phyloP scores from a whole-genome alignment of 2,888 invertebrate genomes.

The Ditylenchus weischeri region DNA sequence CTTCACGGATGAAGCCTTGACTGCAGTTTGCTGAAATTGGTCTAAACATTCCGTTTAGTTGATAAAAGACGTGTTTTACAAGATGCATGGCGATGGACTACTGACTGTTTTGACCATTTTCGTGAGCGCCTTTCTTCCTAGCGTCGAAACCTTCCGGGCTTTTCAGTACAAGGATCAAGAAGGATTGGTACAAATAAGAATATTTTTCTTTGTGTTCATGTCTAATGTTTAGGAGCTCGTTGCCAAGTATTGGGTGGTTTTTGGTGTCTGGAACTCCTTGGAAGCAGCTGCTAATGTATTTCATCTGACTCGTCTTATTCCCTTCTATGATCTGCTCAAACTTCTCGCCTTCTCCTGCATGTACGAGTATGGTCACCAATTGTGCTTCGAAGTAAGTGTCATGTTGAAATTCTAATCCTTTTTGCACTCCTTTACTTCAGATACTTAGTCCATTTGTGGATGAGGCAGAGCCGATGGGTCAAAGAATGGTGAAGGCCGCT shows the following conservation, averaged over 20 bases:
- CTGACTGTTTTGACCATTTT: background rate
- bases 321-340: background rate
- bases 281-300: constrained; percentile 6
- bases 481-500: background rate
- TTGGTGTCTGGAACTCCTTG: constrained; percentile 8
- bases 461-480: constrained; percentile 8
- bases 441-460: background rate
- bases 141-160: constrained; percentile 3
- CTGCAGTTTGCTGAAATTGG: no score
- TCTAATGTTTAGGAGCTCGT: background rate
- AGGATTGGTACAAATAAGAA: background rate
- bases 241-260: constrained; percentile 6
- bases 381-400: background rate
- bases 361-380: background rate
- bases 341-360: constrained; percentile 4
- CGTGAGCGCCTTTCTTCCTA: background rate
- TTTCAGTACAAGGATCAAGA: background rate
- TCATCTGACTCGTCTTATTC: constrained; percentile 9
- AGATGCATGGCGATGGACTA: constrained; percentile 1
- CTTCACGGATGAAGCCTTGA: no score
- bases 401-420: background rate
- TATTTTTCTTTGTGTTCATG: background rate
- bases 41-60: no score
- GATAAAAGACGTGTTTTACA: background rate
- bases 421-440: background rate